phyloP scores from a whole-genome alignment of 2,888 invertebrate genomes.

The Petrolisthes cinctipes region DNA sequence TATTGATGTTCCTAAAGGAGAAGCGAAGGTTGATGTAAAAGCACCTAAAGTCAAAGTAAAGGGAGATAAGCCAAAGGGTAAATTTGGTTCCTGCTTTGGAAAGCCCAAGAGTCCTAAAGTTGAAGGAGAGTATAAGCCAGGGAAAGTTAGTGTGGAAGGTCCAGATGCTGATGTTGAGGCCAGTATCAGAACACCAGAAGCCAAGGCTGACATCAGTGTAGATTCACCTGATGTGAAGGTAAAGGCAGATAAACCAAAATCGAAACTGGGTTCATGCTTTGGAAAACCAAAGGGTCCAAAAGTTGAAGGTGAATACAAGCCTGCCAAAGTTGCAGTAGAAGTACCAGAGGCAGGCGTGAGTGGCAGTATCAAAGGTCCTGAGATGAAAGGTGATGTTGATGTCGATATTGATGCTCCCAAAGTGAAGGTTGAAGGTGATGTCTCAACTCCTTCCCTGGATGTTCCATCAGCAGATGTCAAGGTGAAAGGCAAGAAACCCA shows the following conservation, averaged over 20 bases:
- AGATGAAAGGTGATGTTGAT: conserved; percentile 1
- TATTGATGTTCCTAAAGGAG: conserved; percentile 27
- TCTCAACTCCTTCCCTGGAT: not conserved
- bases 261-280: conserved; percentile 42
- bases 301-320: conserved; percentile 27
- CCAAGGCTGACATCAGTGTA: conserved; percentile 19
- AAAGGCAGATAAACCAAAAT: conserved; percentile 33
- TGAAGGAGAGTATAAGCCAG: conserved; percentile 39
- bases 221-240: conserved; percentile 42
- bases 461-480: conserved; percentile 18
- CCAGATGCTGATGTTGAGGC: conserved; percentile 20
- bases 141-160: conserved; percentile 21
- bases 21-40: conserved; percentile 21
- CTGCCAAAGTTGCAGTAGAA: conserved; percentile 19
- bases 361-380: conserved; percentile 15
- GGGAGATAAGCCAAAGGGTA: conserved; percentile 31
- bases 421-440: conserved; percentile 27
- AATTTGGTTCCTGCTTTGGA: conserved; percentile 47
- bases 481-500: conserved; percentile 22
- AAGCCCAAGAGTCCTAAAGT: conserved; percentile 36
- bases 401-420: conserved; percentile 44
- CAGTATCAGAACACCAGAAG: conserved; percentile 9
- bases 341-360: conserved; percentile 6
- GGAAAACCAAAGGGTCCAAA: conserved; percentile 35
- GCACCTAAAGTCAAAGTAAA: conserved; percentile 40